These are phyloP conservation scores for Ptychochromis oligacanthus DNA, from an alignment of 2,113 vertebrate species.

Conservation along the genomic window DNA sequence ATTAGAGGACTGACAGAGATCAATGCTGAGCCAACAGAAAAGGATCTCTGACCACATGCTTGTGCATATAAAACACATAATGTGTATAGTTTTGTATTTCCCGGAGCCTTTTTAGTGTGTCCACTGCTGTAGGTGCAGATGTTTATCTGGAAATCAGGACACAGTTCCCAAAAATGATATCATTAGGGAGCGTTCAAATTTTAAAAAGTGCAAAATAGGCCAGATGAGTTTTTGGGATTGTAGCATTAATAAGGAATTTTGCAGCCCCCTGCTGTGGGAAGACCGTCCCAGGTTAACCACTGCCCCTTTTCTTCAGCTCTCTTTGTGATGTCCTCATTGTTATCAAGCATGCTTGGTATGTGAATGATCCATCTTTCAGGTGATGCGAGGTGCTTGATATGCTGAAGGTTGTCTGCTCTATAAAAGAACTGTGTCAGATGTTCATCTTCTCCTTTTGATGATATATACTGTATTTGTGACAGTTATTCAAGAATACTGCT, in stretches of 20 bases:
- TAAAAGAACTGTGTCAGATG: too few species aligned
- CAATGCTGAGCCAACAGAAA: not conserved
- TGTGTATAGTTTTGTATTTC: too few species aligned
- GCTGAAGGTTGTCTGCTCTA: too few species aligned
- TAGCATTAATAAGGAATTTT: not conserved
- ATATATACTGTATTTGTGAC: too few species aligned
- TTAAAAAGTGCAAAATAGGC: not conserved
- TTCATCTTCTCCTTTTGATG: too few species aligned
- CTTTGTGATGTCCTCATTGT: too few species aligned
- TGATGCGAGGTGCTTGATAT: too few species aligned
- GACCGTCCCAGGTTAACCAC: constrained; percentile 14
- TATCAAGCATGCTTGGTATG: too few species aligned
- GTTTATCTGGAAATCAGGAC: not conserved
- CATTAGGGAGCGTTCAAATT: not conserved
- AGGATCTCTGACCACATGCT: not conserved
- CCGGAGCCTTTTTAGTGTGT: not conserved
- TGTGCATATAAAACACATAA: not conserved
- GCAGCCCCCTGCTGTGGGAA: not conserved
- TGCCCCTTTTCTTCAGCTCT: not conserved
- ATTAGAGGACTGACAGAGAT: not conserved
- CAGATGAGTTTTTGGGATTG: not conserved
- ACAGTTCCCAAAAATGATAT: not conserved
- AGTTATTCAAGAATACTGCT: too few species aligned
- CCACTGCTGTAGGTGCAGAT: not conserved
- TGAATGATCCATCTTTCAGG: too few species aligned